Percentiles rank a stretch among this genome's conserved stretches.
These are phyloP conservation scores for Tupaia tana DNA, from an alignment of 2,113 vertebrate genomes.

Conservation along the genomic window DNA sequence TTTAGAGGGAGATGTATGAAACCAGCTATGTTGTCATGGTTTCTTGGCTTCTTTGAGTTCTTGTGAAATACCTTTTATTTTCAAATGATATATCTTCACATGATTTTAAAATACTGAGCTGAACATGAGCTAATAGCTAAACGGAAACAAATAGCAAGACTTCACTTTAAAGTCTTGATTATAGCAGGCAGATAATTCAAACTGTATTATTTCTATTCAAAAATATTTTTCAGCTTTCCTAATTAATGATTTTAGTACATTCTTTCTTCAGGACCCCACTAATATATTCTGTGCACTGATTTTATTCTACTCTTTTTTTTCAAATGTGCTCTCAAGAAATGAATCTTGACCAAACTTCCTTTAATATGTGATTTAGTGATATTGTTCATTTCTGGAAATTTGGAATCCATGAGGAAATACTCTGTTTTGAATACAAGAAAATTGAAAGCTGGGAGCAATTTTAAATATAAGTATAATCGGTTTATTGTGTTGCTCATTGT, in stretches of 20 bases:
- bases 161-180: not conserved
- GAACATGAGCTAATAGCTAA: not conserved
- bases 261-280: not conserved
- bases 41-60: slow-evolving; percentile 38
- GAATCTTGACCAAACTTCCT: not conserved
- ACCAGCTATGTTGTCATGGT: slow-evolving; percentile 22
- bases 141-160: slow-evolving; percentile 12
- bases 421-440: not conserved
- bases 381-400: slow-evolving; percentile 48
- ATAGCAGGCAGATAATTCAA: not conserved
- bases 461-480: not conserved
- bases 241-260: slow-evolving; percentile 27
- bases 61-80: slow-evolving; percentile 30
- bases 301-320: not conserved
- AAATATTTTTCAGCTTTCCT: not conserved
- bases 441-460: not conserved
- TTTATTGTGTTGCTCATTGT: not conserved
- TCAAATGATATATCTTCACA: not conserved
- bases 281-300: not conserved
- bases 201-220: not conserved
- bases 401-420: not conserved
- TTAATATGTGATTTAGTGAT: not conserved
- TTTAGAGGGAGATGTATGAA: slow-evolving; percentile 35
- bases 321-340: not conserved
- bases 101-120: slow-evolving; percentile 28